Base-by-base conservation (phyloP, 2,888 invertebrate genomes). In the Xestia c-nigrum region DNA sequence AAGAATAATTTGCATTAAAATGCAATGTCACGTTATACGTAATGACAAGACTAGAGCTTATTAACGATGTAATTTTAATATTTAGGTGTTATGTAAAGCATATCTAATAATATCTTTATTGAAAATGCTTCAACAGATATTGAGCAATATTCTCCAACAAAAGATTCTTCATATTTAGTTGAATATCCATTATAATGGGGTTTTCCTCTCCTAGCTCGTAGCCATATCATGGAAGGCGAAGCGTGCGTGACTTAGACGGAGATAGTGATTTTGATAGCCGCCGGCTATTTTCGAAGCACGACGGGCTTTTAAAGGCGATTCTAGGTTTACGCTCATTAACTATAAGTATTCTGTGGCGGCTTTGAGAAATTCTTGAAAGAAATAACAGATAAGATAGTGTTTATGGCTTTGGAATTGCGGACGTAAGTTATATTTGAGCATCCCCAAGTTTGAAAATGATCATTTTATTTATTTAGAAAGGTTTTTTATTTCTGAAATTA, bases 191-290 rank as follows among this genome's bases (percentile, higher is more conserved):
- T 81, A 57, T 76, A 64, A 64, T 81, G 50, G 64, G 55, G 70
- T 50, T 82, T 78, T 85, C 61, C 65, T 59, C 57, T 87, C 84
- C 79, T 87, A 85, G 87, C 88, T 87, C 80, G 81, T 83, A 85
- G 89, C 86, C 83, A 84, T 89, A 89, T 88, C 89, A 87, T 78
- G 83, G 87, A 75, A 88, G 87, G 81, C 82, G 85, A 85, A 87
- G 88, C 90, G 91, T 93, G 93, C 94, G 93, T 93, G 93, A 92
- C 93, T 90, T 90, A 86, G 86, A 84, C 87, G 74, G 84, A 89
- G 92, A 92, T 93, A 91, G 90, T 86, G 89, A 89, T 89, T 89
- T 87, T 85, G 89, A 90, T 91, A 89, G 90, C 93, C 84, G 78
- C 81, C 82, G 91, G 92, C 90, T 88, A 88, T 91, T 90, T 90